Evolutionary conservation across 2,888 invertebrate species (phyloP).

Genomic region (Steromphala cineraria): DNA sequence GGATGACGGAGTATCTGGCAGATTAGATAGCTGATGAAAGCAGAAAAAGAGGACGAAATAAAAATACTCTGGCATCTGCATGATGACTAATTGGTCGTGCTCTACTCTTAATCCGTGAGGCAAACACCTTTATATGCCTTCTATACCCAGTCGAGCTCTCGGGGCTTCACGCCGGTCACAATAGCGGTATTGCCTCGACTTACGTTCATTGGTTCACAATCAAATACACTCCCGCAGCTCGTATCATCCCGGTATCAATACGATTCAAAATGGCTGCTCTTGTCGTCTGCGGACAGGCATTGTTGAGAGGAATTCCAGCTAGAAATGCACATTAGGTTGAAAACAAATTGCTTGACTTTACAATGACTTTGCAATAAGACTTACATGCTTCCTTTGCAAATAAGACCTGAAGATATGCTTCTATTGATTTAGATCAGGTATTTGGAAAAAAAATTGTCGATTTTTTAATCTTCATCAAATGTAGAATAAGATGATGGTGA

Average conservation of each 20-base stretch:
- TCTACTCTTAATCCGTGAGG: background rate
- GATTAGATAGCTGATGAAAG: background rate
- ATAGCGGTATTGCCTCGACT: slow-evolving; percentile 4
- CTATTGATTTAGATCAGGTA: background rate
- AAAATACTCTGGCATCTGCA: background rate
- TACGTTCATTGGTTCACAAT: background rate
- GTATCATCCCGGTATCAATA: background rate
- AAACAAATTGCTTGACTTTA: slow-evolving; percentile 7
- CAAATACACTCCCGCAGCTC: background rate
- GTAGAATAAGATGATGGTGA: background rate
- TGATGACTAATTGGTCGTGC: background rate
- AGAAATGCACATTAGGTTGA: slow-evolving; percentile 4
- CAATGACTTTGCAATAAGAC: background rate
- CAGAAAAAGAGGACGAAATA: background rate
- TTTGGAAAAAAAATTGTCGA: background rate
- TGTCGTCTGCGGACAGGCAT: slow-evolving; percentile 11
- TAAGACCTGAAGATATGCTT: background rate
- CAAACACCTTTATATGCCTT: background rate
- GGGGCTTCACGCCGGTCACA: background rate
- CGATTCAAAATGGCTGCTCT: background rate
- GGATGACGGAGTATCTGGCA: background rate
- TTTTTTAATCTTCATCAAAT: background rate
- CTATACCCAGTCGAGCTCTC: background rate
- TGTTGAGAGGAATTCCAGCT: slow-evolving; percentile 4
- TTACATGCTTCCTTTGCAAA: background rate